These are phyloP conservation scores for Coleophora flavipennella DNA, from an alignment of 2,888 invertebrate genomes.

Conservation along the genomic window DNA sequence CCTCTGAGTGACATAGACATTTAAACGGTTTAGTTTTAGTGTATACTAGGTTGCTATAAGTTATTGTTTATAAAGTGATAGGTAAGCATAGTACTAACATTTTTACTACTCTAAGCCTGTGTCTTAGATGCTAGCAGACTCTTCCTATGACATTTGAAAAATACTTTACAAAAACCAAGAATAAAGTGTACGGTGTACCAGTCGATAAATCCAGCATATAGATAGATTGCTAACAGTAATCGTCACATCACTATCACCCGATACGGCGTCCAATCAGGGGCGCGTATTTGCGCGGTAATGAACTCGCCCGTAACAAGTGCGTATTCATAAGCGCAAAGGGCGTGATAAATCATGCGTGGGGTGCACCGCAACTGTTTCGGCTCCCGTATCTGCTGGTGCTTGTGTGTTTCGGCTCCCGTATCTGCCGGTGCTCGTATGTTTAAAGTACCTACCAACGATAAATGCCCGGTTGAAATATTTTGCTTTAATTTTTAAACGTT, in stretches of 20 bases:
- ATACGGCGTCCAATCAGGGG: slow-evolving; percentile 57
- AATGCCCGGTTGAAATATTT: slow-evolving; percentile 2
- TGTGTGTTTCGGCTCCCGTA: no score
- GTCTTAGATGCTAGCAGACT: no score
- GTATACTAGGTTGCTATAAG: no score
- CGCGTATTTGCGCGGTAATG: slow-evolving; percentile 53
- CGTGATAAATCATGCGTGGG: slow-evolving; percentile 55
- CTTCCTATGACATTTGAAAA: no score
- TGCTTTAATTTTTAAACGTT: not conserved
- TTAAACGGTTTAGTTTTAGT: no score
- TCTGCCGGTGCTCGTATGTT: slow-evolving; percentile 21
- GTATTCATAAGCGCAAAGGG: slow-evolving; percentile 67
- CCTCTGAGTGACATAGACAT: no score
- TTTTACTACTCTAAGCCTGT: no score
- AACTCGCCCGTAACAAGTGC: slow-evolving; percentile 62
- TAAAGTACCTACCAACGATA: not conserved
- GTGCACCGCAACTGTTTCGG: slow-evolving; percentile 19
- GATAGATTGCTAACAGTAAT: slow-evolving; percentile 25
- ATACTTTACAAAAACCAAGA: no score
- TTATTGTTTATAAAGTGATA: no score
- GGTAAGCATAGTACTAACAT: no score
- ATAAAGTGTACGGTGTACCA: no score
- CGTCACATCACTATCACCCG: slow-evolving; percentile 48
- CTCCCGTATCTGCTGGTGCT: no score
- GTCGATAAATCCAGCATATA: not conserved